Base-by-base conservation (phyloP, 1,140 invertebrate species). In the Leptinotarsa undecemlineata region DNA sequence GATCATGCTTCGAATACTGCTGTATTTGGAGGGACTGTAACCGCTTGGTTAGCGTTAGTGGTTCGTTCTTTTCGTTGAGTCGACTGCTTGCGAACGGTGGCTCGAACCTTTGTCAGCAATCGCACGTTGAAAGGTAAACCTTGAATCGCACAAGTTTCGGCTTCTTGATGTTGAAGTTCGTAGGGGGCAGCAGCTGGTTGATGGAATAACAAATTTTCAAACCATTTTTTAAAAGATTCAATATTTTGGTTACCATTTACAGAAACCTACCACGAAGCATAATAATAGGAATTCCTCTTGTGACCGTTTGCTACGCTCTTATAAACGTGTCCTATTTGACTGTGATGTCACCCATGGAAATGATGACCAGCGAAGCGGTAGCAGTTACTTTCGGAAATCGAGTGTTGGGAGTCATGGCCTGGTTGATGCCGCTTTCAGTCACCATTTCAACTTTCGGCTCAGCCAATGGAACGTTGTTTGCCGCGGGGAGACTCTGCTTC, bases 241-340 rank as follows among this genome's bases (percentile, higher is more conserved):
- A 11, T 11, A 42, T 11, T 42, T 42, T 42, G 11, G 33, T 68
- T n/a, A 42, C 2, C 33, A 42, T 3, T 80, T 83, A 48, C 85
- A 96, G 94, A 85, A 99, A 99, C 86, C 89, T 99, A 66, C 98
- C 98, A 6, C 90, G 94, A 70, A 96, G 97, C 23, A 99, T 99
- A 74, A 94, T 97, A 84, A 97, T 99, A 81, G 98, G 96, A 1
- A 97, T 98, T 84, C 96, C 96, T 17, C 86, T 99, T 79, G 96
- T 98, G 20, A 99, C 97, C 1, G 85, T 97, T 14, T 98, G 98
- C 84, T 99, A 99, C 86, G 92, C 96, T 5, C 87, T 99, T 62
- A 95, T 98, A 80, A 99, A 99, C 85, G 89, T 99, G 71, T 97
- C 98, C 11, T 99, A 99, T 85, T 88, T 99, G 85, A 95, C 98